Base-by-base conservation (phyloP, 2,888 invertebrate genomes). In the Tachina fera region DNA sequence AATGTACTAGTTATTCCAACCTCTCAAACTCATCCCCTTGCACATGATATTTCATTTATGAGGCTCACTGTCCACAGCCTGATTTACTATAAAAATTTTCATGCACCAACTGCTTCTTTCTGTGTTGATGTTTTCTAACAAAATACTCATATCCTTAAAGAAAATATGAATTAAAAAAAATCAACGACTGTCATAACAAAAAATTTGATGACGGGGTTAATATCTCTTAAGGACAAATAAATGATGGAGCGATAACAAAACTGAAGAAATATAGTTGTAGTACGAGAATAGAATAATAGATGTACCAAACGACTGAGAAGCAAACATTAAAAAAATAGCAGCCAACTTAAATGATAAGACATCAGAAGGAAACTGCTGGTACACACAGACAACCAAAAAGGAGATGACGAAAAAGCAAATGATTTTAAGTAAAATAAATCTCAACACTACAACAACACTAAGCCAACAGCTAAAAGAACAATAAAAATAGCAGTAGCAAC, bases 151-250 rank as follows among this genome's bases (percentile, higher is more conserved):
- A 39, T 56, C 31, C 16, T 45, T 14, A 56, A 58, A 43, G 10
- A 56, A 63, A 83, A 74, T 16, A 70, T 11, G 2, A 16, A 58
- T 61, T 22, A 9, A 22, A 58, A 19, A 63, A 16, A 11, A 11
- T 49, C 22, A 68, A 65, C 53, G 43, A 72, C 19, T 63, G 39
- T 9, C 19, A 74, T 19, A 67, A 81, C 63, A 78, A 81, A 61
- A 77, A 56, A 67, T 43, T 39, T 47, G 70, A 75, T 71, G 60
- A 70, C 58, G 65, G 79, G 85, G 75, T 86, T 86, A 82, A 82
- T 83, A 86, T 75, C 75, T 79, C 79, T 79, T 71, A 67, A 77
- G 76, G 77, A 67, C 61, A 81, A 51, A 67, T 58, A 68, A 31
- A 61, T 53, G 47, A 74, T 19, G 41, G 63, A 74, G 53, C 31